Evolutionary conservation across 2,888 invertebrate genomes (phyloP).

Genomic region (Agrilus biguttatus): DNA sequence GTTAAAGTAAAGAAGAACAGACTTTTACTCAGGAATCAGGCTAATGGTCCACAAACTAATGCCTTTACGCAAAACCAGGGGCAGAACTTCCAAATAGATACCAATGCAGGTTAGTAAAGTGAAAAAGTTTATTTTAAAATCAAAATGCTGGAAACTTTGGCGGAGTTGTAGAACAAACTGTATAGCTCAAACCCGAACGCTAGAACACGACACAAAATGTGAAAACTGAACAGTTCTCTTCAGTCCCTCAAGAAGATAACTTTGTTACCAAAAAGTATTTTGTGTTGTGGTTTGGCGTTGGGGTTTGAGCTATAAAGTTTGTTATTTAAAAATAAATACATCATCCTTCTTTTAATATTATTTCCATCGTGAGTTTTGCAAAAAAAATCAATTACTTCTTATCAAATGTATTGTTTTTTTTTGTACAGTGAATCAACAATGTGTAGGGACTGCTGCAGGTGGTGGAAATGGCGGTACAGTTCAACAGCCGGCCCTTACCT

Average conservation of each 20-base stretch:
- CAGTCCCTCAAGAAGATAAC: too few relatives aligned
- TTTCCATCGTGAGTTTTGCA: too few relatives aligned
- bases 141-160: too few relatives aligned
- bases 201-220: too few relatives aligned
- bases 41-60: slow-evolving; percentile 27
- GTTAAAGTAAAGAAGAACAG: slow-evolving; percentile 31
- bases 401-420: not conserved
- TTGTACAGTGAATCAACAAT: slow-evolving; percentile 8
- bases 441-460: slow-evolving; percentile 7
- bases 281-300: too few relatives aligned
- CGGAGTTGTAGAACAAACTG: too few relatives aligned
- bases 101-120: slow-evolving; percentile 30
- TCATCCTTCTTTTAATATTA: too few relatives aligned
- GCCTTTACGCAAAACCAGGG: slow-evolving; percentile 33
- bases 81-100: slow-evolving; percentile 35
- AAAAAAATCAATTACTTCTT: not conserved
- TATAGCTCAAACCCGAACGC: too few relatives aligned
- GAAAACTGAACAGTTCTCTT: too few relatives aligned
- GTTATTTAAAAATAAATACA: too few relatives aligned
- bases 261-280: too few relatives aligned
- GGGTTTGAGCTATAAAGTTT: too few relatives aligned
- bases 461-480: slow-evolving; percentile 14
- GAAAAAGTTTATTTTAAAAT: not conserved
- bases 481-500: slow-evolving; percentile 39
- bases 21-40: slow-evolving; percentile 30